These are phyloP conservation scores for Lapara coniferarum DNA, from an alignment of 2,888 invertebrate species.

Conservation along the genomic window DNA sequence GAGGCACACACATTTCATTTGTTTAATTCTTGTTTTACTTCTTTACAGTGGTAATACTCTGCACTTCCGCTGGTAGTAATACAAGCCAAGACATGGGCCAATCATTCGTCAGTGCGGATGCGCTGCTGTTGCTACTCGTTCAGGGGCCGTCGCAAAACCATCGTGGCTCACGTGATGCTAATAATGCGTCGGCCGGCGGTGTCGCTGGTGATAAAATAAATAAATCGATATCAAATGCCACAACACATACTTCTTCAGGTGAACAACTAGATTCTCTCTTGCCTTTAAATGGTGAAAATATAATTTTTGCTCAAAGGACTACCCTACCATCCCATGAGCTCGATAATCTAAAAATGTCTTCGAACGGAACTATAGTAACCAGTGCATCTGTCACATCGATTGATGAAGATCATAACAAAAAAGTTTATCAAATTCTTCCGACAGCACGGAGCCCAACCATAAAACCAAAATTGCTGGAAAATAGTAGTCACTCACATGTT, in stretches of 20 bases:
- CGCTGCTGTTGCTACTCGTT: not conserved
- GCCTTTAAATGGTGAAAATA: not conserved
- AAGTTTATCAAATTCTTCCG: not conserved
- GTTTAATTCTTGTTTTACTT: slow-evolving; percentile 29
- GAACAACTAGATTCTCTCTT: not conserved
- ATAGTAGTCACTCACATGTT: not conserved
- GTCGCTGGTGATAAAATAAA: not conserved
- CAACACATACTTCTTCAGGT: not conserved
- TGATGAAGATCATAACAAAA: not conserved
- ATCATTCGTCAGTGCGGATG: not conserved
- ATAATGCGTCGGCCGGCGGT: not conserved
- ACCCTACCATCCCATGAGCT: not conserved
- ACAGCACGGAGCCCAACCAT: not conserved
- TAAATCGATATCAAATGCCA: not conserved
- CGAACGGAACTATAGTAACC: not conserved
- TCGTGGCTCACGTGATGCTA: not conserved
- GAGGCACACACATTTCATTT: no score
- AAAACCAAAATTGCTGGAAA: no score
- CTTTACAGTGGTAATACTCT: slow-evolving; percentile 53
- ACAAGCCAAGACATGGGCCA: no score
- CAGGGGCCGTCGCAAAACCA: not conserved
- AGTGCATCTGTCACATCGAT: not conserved
- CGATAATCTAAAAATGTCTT: not conserved
- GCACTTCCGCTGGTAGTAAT: slow-evolving; percentile 36
- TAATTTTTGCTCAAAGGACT: not conserved